phyloP scores from a whole-genome alignment of 1,140 invertebrate genomes.

The Saxidomus purpurata region DNA sequence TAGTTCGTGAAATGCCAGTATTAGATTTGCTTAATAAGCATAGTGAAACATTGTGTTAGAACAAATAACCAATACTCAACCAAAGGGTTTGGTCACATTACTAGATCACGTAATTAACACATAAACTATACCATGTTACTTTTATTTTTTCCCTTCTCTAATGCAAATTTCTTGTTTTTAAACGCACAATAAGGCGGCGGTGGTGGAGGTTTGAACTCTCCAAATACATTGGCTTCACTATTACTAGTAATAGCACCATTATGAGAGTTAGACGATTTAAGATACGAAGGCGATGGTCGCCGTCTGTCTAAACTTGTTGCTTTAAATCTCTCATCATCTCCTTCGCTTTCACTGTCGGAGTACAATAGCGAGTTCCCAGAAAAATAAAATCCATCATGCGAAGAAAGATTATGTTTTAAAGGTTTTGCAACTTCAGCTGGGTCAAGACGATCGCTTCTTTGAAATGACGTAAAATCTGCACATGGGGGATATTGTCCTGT shows the following conservation, averaged over 20 bases:
- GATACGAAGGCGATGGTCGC: not conserved
- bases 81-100: too few species aligned
- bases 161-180: not conserved
- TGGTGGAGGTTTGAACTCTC: conserved; percentile 3
- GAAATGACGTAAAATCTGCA: not conserved
- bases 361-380: conserved; percentile 6
- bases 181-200: not conserved
- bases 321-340: conserved; percentile 7
- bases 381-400: not conserved
- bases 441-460: not conserved
- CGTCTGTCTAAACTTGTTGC: conserved; percentile 24
- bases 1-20: too few species aligned
- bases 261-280: conserved; percentile 8
- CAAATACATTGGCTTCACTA: not conserved
- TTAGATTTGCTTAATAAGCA: too few species aligned
- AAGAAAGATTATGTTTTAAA: not conserved
- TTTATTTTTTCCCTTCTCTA: not conserved
- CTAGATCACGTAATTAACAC: too few species aligned
- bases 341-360: conserved; percentile 28
- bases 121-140: not conserved
- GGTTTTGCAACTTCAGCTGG: not conserved
- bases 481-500: not conserved
- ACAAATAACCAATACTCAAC: too few species aligned
- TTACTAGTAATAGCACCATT: not conserved
- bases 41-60: too few species aligned